A percentile compares a stretch with the other conserved stretches of the same genome.
These are phyloP conservation scores for Leptinotarsa lineolata DNA, from an alignment of 1,140 invertebrate species.

Conservation along the genomic window DNA sequence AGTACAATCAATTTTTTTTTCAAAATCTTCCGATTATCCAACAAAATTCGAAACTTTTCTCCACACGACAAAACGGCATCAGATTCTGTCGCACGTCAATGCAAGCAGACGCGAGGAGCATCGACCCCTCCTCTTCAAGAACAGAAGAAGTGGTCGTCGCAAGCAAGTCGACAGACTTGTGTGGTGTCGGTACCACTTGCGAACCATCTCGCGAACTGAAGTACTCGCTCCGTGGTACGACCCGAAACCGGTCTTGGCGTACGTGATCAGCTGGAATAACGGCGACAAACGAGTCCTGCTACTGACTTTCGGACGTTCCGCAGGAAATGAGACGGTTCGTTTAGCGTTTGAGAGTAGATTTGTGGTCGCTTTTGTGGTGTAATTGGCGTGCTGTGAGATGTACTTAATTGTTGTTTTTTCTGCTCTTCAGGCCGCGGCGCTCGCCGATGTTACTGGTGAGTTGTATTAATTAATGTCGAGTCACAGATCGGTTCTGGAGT, in stretches of 20 bases:
- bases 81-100: background rate
- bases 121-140: constrained; percentile 25
- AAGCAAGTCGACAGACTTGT: background rate
- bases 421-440: constrained; percentile 18
- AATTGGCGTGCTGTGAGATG: constrained; percentile 29
- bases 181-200: background rate
- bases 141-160: constrained; percentile 4
- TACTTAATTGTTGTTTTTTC: constrained; percentile 27
- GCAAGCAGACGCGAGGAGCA: constrained; percentile 13
- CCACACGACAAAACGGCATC: background rate
- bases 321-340: background rate
- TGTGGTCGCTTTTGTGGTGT: constrained; percentile 1
- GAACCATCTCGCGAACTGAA: background rate
- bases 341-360: background rate
- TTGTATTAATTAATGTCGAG: background rate
- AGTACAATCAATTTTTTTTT: too few relatives aligned
- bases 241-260: background rate
- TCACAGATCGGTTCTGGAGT: too few relatives aligned
- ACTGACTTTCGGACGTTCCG: background rate
- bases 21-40: background rate
- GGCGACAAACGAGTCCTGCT: background rate
- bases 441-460: constrained; percentile 30
- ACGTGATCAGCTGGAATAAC: too few relatives aligned
- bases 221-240: background rate
- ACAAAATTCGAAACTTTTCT: background rate